Evolutionary conservation across 2,113 vertebrate genomes (phyloP).

Genomic region (Nanger granti): DNA sequence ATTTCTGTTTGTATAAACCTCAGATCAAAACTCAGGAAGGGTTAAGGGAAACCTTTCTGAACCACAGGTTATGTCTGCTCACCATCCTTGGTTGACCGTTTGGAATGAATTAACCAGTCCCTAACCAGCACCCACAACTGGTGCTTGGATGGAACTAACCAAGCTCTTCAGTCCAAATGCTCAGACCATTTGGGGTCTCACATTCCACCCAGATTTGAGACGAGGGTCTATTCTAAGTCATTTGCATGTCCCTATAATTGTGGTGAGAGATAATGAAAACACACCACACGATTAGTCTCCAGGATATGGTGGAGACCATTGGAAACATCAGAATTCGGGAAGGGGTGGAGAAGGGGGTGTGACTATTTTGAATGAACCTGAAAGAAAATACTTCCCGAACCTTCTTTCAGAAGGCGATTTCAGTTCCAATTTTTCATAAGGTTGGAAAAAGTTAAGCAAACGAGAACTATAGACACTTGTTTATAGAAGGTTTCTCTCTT

Average conservation of each 20-base stretch:
- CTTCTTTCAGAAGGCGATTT: constrained; percentile 55
- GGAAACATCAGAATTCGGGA: constrained; percentile 62
- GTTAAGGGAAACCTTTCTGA: constrained; percentile 67
- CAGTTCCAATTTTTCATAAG: constrained; percentile 68
- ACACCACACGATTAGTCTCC: constrained; percentile 27
- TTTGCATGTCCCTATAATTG: neutral
- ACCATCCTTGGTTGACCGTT: constrained; percentile 55
- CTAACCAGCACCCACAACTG: constrained; percentile 36
- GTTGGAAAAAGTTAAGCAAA: constrained; percentile 73
- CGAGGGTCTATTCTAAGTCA: neutral
- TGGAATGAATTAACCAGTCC: constrained; percentile 54
- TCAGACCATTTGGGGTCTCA: neutral
- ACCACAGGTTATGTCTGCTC: constrained; percentile 53
- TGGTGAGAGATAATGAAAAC: constrained; percentile 52
- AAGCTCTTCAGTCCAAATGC: neutral
- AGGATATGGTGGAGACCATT: constrained; percentile 53
- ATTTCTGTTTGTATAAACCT: constrained; percentile 67
- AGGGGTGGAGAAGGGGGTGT: constrained; percentile 62
- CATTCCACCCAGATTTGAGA: neutral
- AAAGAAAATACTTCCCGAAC: constrained; percentile 71
- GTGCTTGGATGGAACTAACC: neutral
- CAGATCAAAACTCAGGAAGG: constrained; percentile 66
- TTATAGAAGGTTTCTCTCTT: constrained; percentile 71
- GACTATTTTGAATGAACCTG: constrained; percentile 72
- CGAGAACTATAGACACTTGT: constrained; percentile 70